Evolutionary conservation across 2,797 vertebrate genomes (phyloP), one percentile per base, ranked within the genome.

Genomic region (Anomalospiza imberbis): DNA sequence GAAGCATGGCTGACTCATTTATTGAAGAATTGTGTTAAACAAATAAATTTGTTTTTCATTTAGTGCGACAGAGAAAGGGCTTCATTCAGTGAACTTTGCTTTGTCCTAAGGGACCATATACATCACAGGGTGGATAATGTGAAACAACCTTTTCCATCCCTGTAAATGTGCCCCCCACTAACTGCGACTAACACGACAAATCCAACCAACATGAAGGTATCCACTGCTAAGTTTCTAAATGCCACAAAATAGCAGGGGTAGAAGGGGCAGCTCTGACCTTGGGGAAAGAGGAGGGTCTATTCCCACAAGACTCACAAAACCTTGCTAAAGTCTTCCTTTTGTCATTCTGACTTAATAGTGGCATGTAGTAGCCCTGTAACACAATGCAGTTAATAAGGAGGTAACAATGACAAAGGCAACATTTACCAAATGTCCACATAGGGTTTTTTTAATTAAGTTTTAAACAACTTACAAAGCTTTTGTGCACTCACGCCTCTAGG

Each of bases 41-140:
- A 93, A 92, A 85, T 75, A 82, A 54, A 83, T 85, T 85, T 85
- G 82, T 26, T 88, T 89, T 92, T 76, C 21, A 2, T 79, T 85
- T 77, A 80, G 65, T 19, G 45, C 36, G 61, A 68, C 61, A 67
- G 17, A 82, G 77, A 45, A 92, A 85, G 44, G 61, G 58, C 61
- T 88, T 83, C 5, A 79, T 51, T 86, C 53, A 48, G 38, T 32
- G 63, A 79, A 51, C 63, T 89, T 73, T 65, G 63, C 60, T 94
- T 73, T 95, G 71, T 95, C 72, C 77, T 75, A 45, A 47, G 84
- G 78, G 65, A 71, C 61, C 12, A 50, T 22, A 74, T 16, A 68
- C 38, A 92, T 61, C 65, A 60, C 47, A 88, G 78, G 58, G 75
- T 17, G 44, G 65, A 65, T 85, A 80, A 88, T 18, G 38, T n/a